These are phyloP conservation scores for Batillaria attramentaria DNA, from an alignment of 1,140 invertebrate species.

Conservation along the genomic window DNA sequence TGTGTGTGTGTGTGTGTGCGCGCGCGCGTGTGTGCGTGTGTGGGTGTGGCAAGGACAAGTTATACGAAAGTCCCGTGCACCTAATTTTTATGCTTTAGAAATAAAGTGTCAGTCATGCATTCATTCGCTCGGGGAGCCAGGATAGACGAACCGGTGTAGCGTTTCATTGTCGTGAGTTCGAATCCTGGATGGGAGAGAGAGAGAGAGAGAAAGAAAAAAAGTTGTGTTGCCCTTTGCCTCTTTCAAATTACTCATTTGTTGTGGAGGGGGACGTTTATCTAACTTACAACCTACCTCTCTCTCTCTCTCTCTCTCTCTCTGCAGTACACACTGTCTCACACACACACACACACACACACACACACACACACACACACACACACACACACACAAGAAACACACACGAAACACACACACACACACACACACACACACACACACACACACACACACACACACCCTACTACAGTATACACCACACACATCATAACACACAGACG, in stretches of 20 bases:
- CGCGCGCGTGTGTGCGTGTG: neutral
- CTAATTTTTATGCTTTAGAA: neutral
- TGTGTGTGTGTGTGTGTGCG: conserved; percentile 14
- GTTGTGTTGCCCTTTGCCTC: neutral
- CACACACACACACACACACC: neutral
- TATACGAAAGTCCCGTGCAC: neutral
- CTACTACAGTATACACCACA: too few relatives aligned
- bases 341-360: too few relatives aligned
- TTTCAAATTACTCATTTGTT: too few relatives aligned
- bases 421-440: neutral
- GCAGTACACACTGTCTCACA: too few relatives aligned
- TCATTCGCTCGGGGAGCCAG: too few relatives aligned
- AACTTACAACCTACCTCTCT: too few relatives aligned
- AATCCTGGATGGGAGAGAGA: neutral
- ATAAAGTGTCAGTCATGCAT: neutral
- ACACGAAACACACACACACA: neutral
- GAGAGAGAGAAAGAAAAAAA: neutral
- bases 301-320: too few relatives aligned
- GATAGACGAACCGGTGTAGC: too few relatives aligned
- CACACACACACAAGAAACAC: neutral
- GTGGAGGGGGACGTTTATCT: too few relatives aligned
- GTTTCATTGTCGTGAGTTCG: too few relatives aligned
- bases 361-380: neutral
- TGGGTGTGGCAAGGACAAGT: neutral
- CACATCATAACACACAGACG: too few relatives aligned